phyloP scores from a whole-genome alignment of 1,140 invertebrate genomes.

The Achatina immaculata region DNA sequence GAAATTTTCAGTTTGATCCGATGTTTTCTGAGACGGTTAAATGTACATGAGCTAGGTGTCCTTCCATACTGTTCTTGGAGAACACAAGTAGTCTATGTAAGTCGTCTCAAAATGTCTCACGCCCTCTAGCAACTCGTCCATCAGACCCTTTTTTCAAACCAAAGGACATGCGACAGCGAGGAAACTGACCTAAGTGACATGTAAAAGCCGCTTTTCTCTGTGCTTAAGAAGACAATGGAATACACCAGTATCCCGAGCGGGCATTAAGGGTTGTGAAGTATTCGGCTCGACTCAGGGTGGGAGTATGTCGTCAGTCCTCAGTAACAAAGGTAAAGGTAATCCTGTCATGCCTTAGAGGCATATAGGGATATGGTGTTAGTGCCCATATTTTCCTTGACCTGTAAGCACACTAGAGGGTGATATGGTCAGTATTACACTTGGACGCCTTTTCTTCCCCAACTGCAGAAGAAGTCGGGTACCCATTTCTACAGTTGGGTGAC shows the following conservation, averaged over 20 bases:
- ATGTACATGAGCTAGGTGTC: slow-evolving; percentile 45
- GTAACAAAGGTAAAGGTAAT: too few species aligned
- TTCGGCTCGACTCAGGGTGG: too few species aligned
- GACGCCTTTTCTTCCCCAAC: too few species aligned
- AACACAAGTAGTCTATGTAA: slow-evolving; percentile 51
- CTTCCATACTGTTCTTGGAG: slow-evolving; percentile 33
- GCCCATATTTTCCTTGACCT: too few species aligned
- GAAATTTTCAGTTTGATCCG: slow-evolving; percentile 39
- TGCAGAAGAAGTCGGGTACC: too few species aligned
- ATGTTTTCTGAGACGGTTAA: slow-evolving; percentile 50
- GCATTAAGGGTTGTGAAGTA: slow-evolving; percentile 52
- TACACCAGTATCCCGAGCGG: slow-evolving; percentile 66
- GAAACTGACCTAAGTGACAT: slow-evolving; percentile 39
- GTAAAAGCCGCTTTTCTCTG: slow-evolving; percentile 65
- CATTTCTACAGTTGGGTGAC: too few species aligned
- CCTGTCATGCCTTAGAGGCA: too few species aligned
- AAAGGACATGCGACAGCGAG: slow-evolving; percentile 52
- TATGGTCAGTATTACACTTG: too few species aligned
- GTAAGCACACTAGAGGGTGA: too few species aligned
- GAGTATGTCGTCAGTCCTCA: too few species aligned
- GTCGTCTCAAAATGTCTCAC: slow-evolving; percentile 7
- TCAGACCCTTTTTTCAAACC: slow-evolving; percentile 48
- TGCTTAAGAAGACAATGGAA: slow-evolving; percentile 60
- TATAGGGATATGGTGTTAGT: slow-evolving; percentile 56
- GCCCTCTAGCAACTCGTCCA: slow-evolving; percentile 48